phyloP scores from a whole-genome alignment of 2,888 invertebrate species.

The Ophion ventricosus region DNA sequence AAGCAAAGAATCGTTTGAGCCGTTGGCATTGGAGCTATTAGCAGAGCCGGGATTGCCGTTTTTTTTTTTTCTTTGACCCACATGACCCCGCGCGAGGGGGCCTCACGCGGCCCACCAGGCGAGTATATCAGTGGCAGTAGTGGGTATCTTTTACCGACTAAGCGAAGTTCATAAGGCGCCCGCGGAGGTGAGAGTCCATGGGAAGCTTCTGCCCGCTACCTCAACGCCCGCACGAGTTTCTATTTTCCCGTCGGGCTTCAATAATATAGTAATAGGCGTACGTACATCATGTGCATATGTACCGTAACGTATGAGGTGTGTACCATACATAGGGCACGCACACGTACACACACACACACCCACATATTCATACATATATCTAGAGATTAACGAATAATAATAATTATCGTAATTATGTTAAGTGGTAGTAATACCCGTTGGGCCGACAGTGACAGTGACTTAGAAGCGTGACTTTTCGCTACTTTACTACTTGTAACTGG shows the following conservation, averaged over 20 bases:
- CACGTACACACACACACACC: neutral
- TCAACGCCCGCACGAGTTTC: slow-evolving; percentile 74
- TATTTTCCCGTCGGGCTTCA: slow-evolving; percentile 67
- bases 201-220: slow-evolving; percentile 82
- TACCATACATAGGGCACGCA: neutral
- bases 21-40: slow-evolving; percentile 64
- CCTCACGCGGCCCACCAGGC: slow-evolving; percentile 60
- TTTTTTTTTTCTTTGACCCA: slow-evolving; percentile 53
- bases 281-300: slow-evolving; percentile 18
- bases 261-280: slow-evolving; percentile 22
- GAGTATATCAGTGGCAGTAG: slow-evolving; percentile 64
- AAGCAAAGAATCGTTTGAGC: slow-evolving; percentile 51
- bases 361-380: neutral
- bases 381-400: slow-evolving; percentile 12
- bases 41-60: slow-evolving; percentile 48
- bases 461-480: slow-evolving; percentile 24
- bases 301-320: slow-evolving; percentile 27
- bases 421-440: slow-evolving; percentile 3
- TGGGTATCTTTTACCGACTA: slow-evolving; percentile 50
- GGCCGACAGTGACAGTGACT: slow-evolving; percentile 35
- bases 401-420: slow-evolving; percentile 12
- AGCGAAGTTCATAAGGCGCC: slow-evolving; percentile 80
- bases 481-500: slow-evolving; percentile 32
- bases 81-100: slow-evolving; percentile 45
- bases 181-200: slow-evolving; percentile 83